Percentiles rank a stretch among this genome's conserved stretches.
Conservation (phyloP, 2,113 vertebrate species). For the Picathartes gymnocephalus region DNA sequence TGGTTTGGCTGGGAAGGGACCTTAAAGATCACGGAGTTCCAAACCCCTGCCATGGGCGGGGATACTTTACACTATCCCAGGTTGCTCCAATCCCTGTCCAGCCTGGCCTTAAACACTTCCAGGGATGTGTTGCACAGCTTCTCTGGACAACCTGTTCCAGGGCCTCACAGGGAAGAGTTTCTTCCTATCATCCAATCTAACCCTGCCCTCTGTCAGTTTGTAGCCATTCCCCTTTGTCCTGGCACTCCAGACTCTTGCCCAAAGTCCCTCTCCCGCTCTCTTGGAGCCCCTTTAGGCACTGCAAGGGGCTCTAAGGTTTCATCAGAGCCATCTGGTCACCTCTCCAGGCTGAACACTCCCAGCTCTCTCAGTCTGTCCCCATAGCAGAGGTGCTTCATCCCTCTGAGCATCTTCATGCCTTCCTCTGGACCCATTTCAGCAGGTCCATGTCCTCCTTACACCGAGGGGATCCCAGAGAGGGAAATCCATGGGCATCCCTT, state of each 20-base stretch:
- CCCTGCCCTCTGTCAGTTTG: neutral
- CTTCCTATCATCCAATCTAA: neutral
- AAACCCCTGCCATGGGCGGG: neutral
- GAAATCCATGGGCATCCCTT: neutral
- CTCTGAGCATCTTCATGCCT: neutral
- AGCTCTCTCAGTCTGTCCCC: neutral
- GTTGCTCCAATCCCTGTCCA: neutral
- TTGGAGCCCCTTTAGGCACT: neutral
- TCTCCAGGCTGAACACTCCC: neutral
- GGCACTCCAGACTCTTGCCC: neutral
- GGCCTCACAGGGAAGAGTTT: neutral
- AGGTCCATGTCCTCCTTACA: neutral
- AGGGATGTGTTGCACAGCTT: neutral
- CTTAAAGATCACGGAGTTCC: neutral
- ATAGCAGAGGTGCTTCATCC: neutral
- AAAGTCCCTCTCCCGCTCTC: neutral
- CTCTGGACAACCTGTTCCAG: neutral
- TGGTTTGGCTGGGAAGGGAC: neutral
- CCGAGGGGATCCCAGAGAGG: rapidly evolving
- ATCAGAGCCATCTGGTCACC: neutral
- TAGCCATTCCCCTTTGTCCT: neutral
- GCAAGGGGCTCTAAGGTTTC: neutral
- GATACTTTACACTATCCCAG: neutral
- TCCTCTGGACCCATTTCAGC: neutral
- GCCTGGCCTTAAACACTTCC: neutral